Evolutionary conservation across 2,888 invertebrate genomes (phyloP).

Genomic region (Calliphora vomitoria): DNA sequence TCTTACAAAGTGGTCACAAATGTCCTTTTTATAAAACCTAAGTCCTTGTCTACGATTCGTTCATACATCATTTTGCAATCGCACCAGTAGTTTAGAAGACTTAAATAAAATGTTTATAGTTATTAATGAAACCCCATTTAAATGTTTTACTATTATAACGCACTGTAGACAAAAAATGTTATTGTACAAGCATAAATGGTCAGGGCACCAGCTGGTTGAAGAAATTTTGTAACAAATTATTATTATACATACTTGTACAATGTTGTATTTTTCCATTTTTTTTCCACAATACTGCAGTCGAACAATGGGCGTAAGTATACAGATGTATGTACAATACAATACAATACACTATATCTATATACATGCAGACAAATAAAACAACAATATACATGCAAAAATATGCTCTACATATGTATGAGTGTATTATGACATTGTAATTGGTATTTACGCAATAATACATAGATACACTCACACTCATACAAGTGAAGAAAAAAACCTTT

Average conservation of each 20-base stretch:
- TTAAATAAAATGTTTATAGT: too few species aligned
- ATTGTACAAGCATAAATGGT: slow-evolving; percentile 29
- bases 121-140: not conserved
- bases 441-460: slow-evolving; percentile 69
- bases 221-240: slow-evolving; percentile 56
- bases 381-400: slow-evolving; percentile 26
- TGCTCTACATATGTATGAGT: slow-evolving; percentile 33
- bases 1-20: too few species aligned
- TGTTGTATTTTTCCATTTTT: slow-evolving; percentile 7
- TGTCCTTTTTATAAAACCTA: too few species aligned
- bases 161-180: slow-evolving; percentile 12
- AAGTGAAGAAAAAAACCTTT: not conserved
- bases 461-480: slow-evolving; percentile 10
- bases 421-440: slow-evolving; percentile 72
- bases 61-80: too few species aligned
- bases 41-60: too few species aligned
- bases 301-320: slow-evolving; percentile 65
- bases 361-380: slow-evolving; percentile 31
- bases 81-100: too few species aligned
- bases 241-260: slow-evolving; percentile 17
- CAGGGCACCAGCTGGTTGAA: slow-evolving; percentile 52
- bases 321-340: slow-evolving; percentile 3
- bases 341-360: not conserved
- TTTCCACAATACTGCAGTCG: slow-evolving; percentile 15
- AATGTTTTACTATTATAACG: not conserved